Base-by-base conservation (phyloP, 2,888 invertebrate genomes). In the Drosophila nigricruria region DNA sequence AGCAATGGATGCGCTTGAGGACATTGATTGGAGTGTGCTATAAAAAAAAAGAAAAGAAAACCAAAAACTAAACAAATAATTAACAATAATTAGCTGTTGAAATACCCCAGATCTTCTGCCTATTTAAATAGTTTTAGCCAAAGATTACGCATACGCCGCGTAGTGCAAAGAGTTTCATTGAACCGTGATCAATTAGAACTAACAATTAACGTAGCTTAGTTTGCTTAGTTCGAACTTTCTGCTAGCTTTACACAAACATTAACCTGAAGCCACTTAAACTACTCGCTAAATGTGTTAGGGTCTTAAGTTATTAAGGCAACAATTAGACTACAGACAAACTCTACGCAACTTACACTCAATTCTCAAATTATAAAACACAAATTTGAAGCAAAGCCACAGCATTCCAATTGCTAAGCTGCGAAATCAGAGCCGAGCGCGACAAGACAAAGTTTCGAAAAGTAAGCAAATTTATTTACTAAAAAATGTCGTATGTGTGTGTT, bases 391-490 rank as follows among this genome's bases (percentile, higher is more conserved):
- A 52, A 49, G 18, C 38, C 54, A 30, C 49, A 52, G 14, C 66
- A 54, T 58, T 67, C 61, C 60, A 42, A 45, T 63, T n/a, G 54
- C 43, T 56, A 62, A 67, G 56, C 65, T 56, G 63, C 59, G 52
- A 53, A 68, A 4, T 40, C n/a, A 40, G 61, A 40, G 61, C 58
- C 78, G 80, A 88, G 84, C 78, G 73, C 82, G 84, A 79, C 81
- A 79, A 68, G n/a, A 62, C 66, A 84, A 82, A 82, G 82, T 88
- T 89, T 85, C 87, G 79, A 84, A 78, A 73, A 64, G 78, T 85
- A 88, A 84, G 83, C 85, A 77, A 70, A 54, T 47, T 45, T 69
- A 78, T 57, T 40, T 50, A 36, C 65, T 50, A 45, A 65, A 45
- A 65, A 65, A n/a, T 52, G 32, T 56, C 56, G 42, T 70, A n/a